Conservation (phyloP, 2,888 invertebrate genomes). For the Elgonia sp. region DNA sequence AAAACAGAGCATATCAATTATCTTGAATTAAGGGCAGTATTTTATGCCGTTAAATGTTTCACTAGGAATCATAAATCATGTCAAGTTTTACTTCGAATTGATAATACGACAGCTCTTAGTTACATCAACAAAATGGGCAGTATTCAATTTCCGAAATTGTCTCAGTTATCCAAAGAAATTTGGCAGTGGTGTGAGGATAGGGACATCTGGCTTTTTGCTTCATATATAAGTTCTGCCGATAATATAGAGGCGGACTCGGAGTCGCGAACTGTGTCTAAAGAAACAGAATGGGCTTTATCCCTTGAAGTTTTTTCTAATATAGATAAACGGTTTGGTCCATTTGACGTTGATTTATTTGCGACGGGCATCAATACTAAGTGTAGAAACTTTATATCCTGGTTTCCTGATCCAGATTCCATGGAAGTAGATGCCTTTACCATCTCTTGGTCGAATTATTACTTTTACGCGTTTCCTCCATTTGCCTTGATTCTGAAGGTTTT, state of each 20-base stretch:
- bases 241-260: constrained; percentile 35
- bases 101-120: constrained; percentile 46
- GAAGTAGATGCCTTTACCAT: constrained; percentile 58
- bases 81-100: constrained; percentile 74
- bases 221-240: constrained; percentile 34
- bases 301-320: neutral
- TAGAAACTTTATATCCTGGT: constrained; percentile 40
- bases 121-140: constrained; percentile 26
- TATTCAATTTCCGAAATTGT: constrained; percentile 17
- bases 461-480: constrained; percentile 77
- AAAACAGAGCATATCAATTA: constrained; percentile 70
- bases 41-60: constrained; percentile 48
- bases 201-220: constrained; percentile 36
- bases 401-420: constrained; percentile 33
- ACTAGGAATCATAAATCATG: constrained; percentile 19
- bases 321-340: neutral
- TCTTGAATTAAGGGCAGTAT: constrained; percentile 69
- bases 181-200: constrained; percentile 53
- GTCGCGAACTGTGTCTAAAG: constrained; percentile 9
- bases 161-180: neutral
- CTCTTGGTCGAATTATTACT: constrained; percentile 50
- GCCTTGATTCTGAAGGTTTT: constrained; percentile 77
- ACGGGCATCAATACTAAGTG: constrained; percentile 57
- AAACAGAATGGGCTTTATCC: constrained; percentile 40
- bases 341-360: constrained; percentile 51